A percentile compares a stretch with the other conserved stretches of the same genome.
phyloP scores from a whole-genome alignment of 2,888 invertebrate genomes.

The Drosophila affinis region DNA sequence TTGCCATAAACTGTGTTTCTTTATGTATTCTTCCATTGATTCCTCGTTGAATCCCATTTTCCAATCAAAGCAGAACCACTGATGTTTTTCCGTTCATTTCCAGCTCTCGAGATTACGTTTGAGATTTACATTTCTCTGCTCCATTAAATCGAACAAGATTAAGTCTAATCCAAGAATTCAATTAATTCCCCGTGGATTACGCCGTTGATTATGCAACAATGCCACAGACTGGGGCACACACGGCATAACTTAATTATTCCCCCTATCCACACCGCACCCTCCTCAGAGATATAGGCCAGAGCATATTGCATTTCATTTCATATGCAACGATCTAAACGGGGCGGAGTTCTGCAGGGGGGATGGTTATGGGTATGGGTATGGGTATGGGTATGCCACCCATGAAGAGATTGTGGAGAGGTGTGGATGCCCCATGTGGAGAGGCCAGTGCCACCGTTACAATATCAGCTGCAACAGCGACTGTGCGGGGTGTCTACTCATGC shows the following conservation, averaged over 20 bases:
- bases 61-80: neutral
- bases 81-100: neutral
- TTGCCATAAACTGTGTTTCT: neutral
- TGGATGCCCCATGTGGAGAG: conserved; percentile 68
- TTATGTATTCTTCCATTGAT: neutral
- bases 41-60: neutral
- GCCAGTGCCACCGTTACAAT: conserved; percentile 74
- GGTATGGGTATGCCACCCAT: conserved; percentile 34
- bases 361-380: neutral
- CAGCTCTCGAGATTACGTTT: too few species aligned
- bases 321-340: conserved; percentile 7
- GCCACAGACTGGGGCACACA: conserved; percentile 20
- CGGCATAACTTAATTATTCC: conserved; percentile 45
- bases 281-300: conserved; percentile 34
- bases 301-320: conserved; percentile 38
- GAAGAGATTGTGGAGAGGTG: conserved; percentile 49
- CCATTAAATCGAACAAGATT: conserved; percentile 29
- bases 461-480: conserved; percentile 36
- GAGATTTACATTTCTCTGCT: conserved; percentile 24
- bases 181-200: conserved; percentile 16
- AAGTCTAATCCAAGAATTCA: conserved; percentile 32
- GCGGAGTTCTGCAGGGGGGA: neutral
- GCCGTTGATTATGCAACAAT: conserved; percentile 37
- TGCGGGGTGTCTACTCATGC: conserved; percentile 63
- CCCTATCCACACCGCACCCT: neutral